phyloP scores from a whole-genome alignment of 1,140 invertebrate species.

The Penaeus vannamei region DNA sequence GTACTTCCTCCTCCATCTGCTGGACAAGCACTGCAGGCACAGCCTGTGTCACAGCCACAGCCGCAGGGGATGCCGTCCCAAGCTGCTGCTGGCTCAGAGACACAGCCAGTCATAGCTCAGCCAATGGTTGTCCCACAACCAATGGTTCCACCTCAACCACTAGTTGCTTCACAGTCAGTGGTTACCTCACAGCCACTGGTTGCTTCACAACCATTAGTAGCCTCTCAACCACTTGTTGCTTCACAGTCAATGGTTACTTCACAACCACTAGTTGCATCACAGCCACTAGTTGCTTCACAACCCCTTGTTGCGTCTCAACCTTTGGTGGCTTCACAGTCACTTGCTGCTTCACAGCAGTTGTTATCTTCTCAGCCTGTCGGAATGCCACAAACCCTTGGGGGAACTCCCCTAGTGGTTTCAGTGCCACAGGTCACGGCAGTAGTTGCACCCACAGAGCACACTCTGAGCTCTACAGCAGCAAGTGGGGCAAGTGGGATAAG shows the following conservation, averaged over 20 bases:
- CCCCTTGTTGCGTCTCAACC: background rate
- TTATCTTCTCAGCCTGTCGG: too few species aligned
- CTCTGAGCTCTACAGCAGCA: too few species aligned
- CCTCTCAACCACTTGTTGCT: slow-evolving; percentile 19
- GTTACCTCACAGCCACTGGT: slow-evolving; percentile 28
- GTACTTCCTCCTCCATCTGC: slow-evolving; percentile 1
- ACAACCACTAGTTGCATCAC: slow-evolving; percentile 31
- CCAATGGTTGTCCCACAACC: background rate
- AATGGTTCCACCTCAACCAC: too few species aligned
- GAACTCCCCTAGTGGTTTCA: too few species aligned
- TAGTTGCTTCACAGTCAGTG: slow-evolving; percentile 1
- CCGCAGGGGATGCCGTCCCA: slow-evolving; percentile 31
- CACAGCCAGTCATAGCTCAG: slow-evolving; percentile 27
- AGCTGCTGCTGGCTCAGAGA: slow-evolving; percentile 3
- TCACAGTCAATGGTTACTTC: slow-evolving; percentile 36
- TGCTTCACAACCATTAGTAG: background rate
- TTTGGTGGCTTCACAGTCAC: too few species aligned
- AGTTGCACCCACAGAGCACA: too few species aligned
- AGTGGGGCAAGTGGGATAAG: too few species aligned
- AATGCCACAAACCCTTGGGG: too few species aligned
- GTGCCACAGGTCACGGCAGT: too few species aligned
- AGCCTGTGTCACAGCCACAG: slow-evolving; percentile 42
- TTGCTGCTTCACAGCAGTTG: too few species aligned
- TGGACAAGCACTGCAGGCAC: slow-evolving; percentile 38
- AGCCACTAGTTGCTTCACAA: slow-evolving; percentile 21